Evolutionary conservation across 2,797 vertebrate genomes (phyloP).

Genomic region (Monodelphis domestica): DNA sequence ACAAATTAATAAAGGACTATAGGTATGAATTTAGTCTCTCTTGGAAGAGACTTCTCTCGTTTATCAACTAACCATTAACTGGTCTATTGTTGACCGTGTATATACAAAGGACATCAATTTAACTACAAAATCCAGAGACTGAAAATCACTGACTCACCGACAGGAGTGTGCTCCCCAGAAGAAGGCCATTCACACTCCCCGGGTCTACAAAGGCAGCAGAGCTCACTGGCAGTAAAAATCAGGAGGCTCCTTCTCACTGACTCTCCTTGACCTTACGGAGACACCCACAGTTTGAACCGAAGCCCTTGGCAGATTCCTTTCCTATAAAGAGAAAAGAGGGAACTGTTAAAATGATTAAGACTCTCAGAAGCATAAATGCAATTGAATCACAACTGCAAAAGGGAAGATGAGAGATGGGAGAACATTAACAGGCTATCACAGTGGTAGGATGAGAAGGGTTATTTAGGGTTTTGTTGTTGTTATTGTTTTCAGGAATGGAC

Average conservation of each 20-base stretch:
- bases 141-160: not conserved
- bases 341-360: not conserved
- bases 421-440: slow-evolving; percentile 49
- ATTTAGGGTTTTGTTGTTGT: not conserved
- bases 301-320: not conserved
- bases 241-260: not conserved
- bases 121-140: not conserved
- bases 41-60: not conserved
- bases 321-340: not conserved
- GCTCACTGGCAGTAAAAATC: not conserved
- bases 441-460: slow-evolving; percentile 49
- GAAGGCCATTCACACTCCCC: not conserved
- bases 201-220: not conserved
- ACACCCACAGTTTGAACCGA: not conserved
- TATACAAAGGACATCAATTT: not conserved
- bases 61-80: not conserved
- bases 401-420: slow-evolving; percentile 46
- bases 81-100: not conserved
- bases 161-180: not conserved
- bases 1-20: not conserved
- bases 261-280: not conserved
- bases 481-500: not conserved
- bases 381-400: slow-evolving; percentile 60
- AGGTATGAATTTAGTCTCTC: not conserved
- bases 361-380: not conserved